Evolutionary conservation across 2,113 vertebrate species (phyloP).

Genomic region (Procapra przewalskii): DNA sequence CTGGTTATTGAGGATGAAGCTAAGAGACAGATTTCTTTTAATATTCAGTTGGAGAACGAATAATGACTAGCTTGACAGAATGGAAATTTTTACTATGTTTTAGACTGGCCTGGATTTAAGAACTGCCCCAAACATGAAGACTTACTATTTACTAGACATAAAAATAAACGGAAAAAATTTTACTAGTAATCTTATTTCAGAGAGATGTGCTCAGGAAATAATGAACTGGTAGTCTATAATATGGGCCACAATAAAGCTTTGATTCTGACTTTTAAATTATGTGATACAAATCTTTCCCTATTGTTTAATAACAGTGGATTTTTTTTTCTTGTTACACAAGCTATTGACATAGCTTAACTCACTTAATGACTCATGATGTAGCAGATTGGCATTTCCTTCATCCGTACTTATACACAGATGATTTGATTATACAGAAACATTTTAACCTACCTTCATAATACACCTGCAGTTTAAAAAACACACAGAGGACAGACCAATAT

Average conservation of each 20-base stretch:
- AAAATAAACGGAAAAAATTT: constrained; percentile 1
- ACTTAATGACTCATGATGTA: background rate
- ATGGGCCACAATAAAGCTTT: background rate
- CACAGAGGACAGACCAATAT: background rate
- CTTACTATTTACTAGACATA: constrained; percentile 21
- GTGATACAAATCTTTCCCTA: constrained; percentile 19
- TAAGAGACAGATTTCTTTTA: background rate
- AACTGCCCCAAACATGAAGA: background rate
- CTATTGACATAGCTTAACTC: constrained; percentile 8
- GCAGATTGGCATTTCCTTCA: background rate
- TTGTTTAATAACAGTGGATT: constrained; percentile 26
- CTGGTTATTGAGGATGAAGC: background rate
- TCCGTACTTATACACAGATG: background rate
- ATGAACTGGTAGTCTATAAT: background rate
- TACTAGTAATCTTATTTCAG: background rate
- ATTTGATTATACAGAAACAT: background rate
- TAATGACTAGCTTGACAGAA: background rate
- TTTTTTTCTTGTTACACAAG: constrained; percentile 38
- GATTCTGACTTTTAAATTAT: constrained; percentile 20
- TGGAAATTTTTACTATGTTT: background rate
- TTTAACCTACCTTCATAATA: constrained; percentile 11
- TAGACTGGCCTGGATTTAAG: background rate
- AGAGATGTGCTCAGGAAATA: background rate
- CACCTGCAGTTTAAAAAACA: background rate
- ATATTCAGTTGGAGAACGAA: background rate